Evolutionary conservation across 1,140 invertebrate species (phyloP).

Genomic region (Hydropsyche tenuis): DNA sequence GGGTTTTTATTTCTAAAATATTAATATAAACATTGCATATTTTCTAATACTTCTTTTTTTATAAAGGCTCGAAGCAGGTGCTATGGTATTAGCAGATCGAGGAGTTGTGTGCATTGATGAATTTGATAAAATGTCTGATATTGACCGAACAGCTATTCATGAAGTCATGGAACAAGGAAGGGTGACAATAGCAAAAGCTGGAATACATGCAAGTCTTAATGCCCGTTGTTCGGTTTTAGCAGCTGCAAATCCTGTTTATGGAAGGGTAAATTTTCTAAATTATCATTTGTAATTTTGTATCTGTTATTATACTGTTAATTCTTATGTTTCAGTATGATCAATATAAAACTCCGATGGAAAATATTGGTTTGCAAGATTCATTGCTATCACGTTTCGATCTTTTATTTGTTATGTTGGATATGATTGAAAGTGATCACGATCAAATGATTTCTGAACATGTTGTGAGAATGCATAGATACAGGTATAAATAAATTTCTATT

Average conservation of each 20-base stretch:
- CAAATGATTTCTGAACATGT: conserved; percentile 95
- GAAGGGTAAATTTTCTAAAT: conserved; percentile 69
- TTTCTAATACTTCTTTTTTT: neutral
- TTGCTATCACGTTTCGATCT: conserved; percentile 98
- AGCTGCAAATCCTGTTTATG: conserved; percentile 99
- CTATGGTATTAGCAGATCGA: conserved; percentile 98
- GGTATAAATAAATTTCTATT: conserved; percentile 56
- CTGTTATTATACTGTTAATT: neutral
- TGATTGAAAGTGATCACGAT: conserved; percentile 90
- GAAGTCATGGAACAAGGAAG: conserved; percentile 97
- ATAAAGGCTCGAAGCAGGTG: conserved; percentile 90
- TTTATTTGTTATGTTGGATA: conserved; percentile 96
- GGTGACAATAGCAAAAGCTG: conserved; percentile 98
- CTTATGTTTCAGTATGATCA: conserved; percentile 82
- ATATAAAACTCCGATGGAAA: conserved; percentile 99
- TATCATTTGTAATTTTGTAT: too few relatives aligned
- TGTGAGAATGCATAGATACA: conserved; percentile 95
- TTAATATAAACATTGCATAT: neutral
- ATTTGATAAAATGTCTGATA: conserved; percentile 99
- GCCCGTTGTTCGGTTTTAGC: conserved; percentile 97
- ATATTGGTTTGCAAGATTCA: conserved; percentile 98
- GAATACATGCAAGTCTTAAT: conserved; percentile 97
- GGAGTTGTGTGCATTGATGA: conserved; percentile 99
- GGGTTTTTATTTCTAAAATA: neutral
- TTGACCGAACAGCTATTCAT: conserved; percentile 98